phyloP scores from a whole-genome alignment of 2,797 vertebrate species.

The Sebastes matsubarae region DNA sequence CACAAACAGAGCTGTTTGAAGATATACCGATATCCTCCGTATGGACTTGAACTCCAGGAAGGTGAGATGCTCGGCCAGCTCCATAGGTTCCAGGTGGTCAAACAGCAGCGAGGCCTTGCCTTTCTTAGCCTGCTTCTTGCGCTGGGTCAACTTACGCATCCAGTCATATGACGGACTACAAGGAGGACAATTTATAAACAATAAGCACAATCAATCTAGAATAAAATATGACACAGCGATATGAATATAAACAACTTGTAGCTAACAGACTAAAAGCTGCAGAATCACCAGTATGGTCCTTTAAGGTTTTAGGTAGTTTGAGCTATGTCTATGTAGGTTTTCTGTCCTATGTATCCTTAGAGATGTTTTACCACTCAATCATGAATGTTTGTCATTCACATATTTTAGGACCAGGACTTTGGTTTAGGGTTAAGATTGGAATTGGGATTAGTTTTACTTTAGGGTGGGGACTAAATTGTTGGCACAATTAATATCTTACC shows the following conservation, averaged over 20 bases:
- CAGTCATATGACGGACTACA: conserved; percentile 95
- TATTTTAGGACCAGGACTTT: not conserved
- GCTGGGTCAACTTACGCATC: conserved; percentile 97
- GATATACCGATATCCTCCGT: conserved; percentile 91
- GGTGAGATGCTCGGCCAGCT: conserved; percentile 96
- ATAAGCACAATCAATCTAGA: not conserved
- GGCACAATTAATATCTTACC: not conserved
- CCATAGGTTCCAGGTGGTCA: conserved; percentile 95
- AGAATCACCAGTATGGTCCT: not conserved
- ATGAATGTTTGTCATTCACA: not conserved
- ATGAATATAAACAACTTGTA: not conserved
- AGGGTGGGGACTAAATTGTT: not conserved
- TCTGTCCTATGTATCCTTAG: not conserved
- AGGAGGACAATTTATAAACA: not conserved
- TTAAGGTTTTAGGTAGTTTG: not conserved
- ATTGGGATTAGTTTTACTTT: not conserved
- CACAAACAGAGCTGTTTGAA: not conserved
- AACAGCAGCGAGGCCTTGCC: conserved; percentile 96
- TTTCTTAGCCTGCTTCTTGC: conserved; percentile 94
- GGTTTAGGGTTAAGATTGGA: not conserved
- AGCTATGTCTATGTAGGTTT: not conserved
- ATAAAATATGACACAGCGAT: not conserved
- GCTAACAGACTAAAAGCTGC: not conserved
- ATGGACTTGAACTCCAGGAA: conserved; percentile 98
- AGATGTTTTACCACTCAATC: not conserved